Evolutionary conservation across 2,797 vertebrate species (phyloP).

Genomic region (Sus cebifrons): DNA sequence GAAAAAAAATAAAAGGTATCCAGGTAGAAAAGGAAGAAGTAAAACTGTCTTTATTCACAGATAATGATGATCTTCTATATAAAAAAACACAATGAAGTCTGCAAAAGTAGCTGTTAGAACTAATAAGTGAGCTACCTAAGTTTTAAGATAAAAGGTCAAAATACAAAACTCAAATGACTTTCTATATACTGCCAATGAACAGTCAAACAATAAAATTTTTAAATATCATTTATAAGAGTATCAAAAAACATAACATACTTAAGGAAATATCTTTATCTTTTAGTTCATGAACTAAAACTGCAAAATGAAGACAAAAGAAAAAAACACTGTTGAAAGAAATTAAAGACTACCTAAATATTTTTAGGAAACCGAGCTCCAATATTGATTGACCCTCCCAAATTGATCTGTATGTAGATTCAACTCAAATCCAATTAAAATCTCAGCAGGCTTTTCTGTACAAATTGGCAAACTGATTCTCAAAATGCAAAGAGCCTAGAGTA

Average conservation of each 20-base stretch:
- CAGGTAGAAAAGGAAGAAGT: slow-evolving; percentile 10
- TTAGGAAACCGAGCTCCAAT: background rate
- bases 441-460: slow-evolving; percentile 12
- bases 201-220: slow-evolving; percentile 28
- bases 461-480: background rate
- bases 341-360: background rate
- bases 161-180: background rate
- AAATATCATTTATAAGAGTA: slow-evolving; percentile 14
- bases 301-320: background rate
- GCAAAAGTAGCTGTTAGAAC: background rate
- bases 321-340: background rate
- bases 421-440: background rate
- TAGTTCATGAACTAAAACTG: background rate
- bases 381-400: background rate
- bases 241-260: slow-evolving; percentile 42
- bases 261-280: background rate
- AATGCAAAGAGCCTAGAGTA: background rate
- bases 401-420: background rate
- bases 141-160: slow-evolving; percentile 1
- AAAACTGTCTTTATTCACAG: slow-evolving; percentile 5
- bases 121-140: background rate
- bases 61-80: background rate
- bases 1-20: background rate
- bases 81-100: slow-evolving; percentile 14
- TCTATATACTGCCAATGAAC: background rate